A percentile compares a stretch with the other conserved stretches of the same genome.
phyloP scores from a whole-genome alignment of 2,113 vertebrate species.

The Sterrhoptilus dennistouni region DNA sequence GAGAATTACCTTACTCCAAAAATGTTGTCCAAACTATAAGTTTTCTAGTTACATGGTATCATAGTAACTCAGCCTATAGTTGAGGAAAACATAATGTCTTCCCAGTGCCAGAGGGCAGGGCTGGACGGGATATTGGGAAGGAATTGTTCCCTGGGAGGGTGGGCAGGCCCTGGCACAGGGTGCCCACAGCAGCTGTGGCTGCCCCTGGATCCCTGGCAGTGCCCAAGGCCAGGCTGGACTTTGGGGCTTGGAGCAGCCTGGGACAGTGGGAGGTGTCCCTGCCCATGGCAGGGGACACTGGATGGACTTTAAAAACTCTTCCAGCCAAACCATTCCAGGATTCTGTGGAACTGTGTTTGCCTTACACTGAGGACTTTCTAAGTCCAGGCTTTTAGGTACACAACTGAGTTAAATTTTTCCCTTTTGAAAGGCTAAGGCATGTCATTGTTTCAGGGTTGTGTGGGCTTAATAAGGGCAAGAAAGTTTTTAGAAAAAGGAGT shows the following conservation, averaged over 20 bases:
- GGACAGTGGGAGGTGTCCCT: background rate
- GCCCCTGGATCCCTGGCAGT: background rate
- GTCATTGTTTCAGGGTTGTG: background rate
- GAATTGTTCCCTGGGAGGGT: background rate
- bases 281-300: background rate
- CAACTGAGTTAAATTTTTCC: background rate
- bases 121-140: fast-evolving
- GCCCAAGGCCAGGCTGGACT: background rate
- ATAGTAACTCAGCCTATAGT: background rate
- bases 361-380: background rate
- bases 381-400: background rate
- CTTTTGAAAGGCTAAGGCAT: background rate
- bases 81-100: background rate
- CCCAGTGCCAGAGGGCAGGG: background rate
- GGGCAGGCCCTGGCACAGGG: background rate
- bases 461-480: background rate
- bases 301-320: fast-evolving
- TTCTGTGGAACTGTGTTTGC: background rate
- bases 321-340: background rate
- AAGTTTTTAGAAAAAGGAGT: background rate
- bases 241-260: background rate
- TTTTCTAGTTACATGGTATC: background rate
- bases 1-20: background rate
- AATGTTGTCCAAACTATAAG: background rate
- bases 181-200: background rate